Evolutionary conservation across 1,140 invertebrate genomes (phyloP).

Genomic region (Anastrepha ludens): DNA sequence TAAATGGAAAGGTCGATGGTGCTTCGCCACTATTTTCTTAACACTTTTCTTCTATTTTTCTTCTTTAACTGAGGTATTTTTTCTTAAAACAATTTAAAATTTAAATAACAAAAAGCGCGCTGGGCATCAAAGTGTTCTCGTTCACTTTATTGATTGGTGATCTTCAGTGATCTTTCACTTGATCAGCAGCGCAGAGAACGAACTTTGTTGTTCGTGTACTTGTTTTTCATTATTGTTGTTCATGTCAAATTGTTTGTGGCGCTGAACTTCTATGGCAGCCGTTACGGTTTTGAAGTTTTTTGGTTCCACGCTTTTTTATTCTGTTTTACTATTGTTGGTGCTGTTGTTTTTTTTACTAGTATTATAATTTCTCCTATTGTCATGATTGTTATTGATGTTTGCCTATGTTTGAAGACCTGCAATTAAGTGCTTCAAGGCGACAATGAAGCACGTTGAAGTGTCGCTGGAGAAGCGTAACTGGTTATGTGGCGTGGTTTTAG

Average conservation of each 20-base stretch:
- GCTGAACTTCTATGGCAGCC: conserved; percentile 47
- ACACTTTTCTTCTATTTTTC: conserved; percentile 24
- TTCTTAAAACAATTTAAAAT: conserved; percentile 54
- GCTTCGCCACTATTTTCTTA: background rate
- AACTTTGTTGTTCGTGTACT: background rate
- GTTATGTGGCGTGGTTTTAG: background rate
- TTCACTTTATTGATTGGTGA: conserved; percentile 47
- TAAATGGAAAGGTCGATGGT: background rate
- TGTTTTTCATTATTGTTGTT: conserved; percentile 33
- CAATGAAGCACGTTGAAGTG: conserved; percentile 34
- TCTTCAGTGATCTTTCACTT: conserved; percentile 36
- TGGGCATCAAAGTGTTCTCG: conserved; percentile 33
- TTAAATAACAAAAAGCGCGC: conserved; percentile 53
- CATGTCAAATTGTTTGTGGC: conserved; percentile 45
- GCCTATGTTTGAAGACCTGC: conserved; percentile 32
- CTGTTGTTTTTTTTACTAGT: background rate
- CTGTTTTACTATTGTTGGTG: background rate
- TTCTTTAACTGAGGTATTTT: conserved; percentile 21
- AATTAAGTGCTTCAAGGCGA: conserved; percentile 54
- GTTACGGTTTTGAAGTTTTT: conserved; percentile 1
- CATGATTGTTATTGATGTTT: conserved; percentile 46
- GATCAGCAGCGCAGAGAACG: background rate
- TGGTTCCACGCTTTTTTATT: conserved; percentile 8
- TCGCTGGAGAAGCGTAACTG: background rate
- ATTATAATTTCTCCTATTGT: conserved; percentile 3